Evolutionary conservation across 2,113 vertebrate species (phyloP), one percentile per base, ranked within the genome.

Genomic region (Anguilla rostrata): DNA sequence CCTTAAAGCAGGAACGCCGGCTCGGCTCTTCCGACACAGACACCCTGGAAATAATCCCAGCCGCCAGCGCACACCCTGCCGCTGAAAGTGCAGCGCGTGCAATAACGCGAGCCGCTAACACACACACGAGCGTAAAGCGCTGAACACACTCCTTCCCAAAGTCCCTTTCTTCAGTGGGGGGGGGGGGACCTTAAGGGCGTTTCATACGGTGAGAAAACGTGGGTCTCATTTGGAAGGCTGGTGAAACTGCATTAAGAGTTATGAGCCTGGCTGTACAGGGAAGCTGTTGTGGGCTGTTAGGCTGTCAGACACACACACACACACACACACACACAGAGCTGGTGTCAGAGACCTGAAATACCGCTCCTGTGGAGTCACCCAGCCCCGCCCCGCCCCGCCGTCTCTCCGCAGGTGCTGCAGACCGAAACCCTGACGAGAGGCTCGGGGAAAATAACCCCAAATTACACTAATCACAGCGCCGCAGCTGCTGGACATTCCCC

Each of bases 381-480:
- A 8, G 12, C 49, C 49, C 49, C 12, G 49, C 49, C 71, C 71
- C n/a, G 71, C 15, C 34, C 34, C 5, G 9, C 75, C 75, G n/a
- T 39, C 6, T 7, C 34, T 9, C 34, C 22, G 26, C 40, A 39
- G 78, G 39, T 40, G 78, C 41, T 80, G 8, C n/a, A 6, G 78
- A 80, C 78, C 41, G 40, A 80, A 80, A 41, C 15, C 34, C 78
- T 41, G 78, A 39, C 34, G 14, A 46, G 46, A 41, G 3, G 29
- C 39, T 83, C 41, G 83, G 84, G 2, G 41, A 53, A 71, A 84
- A 83, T 83, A 87, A 84, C 87, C 9, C 49, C 46, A 81, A 79
- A 87, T 49, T 82, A 22, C 43, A 85, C 43, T 83, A 43, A 89
- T 88, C 39, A 88, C 39, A 71, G 41, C 60, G 81, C 39, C n/a